phyloP scores from a whole-genome alignment of 2,113 vertebrate species.

The Etia nguti region DNA sequence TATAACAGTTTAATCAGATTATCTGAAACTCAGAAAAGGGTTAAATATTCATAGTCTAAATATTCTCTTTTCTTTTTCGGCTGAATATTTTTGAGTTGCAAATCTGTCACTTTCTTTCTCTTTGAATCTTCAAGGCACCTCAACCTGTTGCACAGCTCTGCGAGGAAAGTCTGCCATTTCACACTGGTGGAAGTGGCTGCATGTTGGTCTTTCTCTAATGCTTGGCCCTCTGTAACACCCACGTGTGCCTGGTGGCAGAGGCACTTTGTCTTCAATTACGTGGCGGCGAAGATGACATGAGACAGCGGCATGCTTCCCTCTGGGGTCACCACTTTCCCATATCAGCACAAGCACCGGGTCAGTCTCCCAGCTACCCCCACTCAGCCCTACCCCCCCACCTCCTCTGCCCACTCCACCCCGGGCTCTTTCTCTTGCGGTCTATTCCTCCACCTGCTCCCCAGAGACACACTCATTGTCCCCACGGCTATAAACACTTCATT shows the following conservation, averaged over 20 bases:
- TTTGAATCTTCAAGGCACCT: background rate
- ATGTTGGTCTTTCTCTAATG: slow-evolving; percentile 33
- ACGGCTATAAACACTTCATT: slow-evolving; percentile 73
- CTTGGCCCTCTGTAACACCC: slow-evolving; percentile 49
- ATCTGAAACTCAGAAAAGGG: background rate
- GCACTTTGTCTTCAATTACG: slow-evolving; percentile 67
- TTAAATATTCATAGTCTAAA: background rate
- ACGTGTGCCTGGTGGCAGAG: slow-evolving; percentile 64
- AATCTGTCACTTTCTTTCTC: background rate
- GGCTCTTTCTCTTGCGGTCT: slow-evolving; percentile 50
- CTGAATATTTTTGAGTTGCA: background rate
- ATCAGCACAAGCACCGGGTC: slow-evolving; percentile 65
- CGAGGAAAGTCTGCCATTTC: slow-evolving; percentile 28
- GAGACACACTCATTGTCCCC: slow-evolving; percentile 68
- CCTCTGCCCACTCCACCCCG: background rate
- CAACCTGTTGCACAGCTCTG: slow-evolving; percentile 19
- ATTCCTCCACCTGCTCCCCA: slow-evolving; percentile 76
- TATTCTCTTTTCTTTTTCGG: background rate
- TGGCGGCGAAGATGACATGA: slow-evolving; percentile 54
- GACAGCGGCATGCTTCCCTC: slow-evolving; percentile 58
- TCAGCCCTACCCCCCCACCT: background rate
- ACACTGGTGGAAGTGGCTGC: slow-evolving; percentile 45
- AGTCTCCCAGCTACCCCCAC: slow-evolving; percentile 27
- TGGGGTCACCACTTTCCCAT: slow-evolving; percentile 76
- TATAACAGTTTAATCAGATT: background rate